phyloP scores from a whole-genome alignment of 2,888 invertebrate genomes.

The Caenorhabditis sp. region DNA sequence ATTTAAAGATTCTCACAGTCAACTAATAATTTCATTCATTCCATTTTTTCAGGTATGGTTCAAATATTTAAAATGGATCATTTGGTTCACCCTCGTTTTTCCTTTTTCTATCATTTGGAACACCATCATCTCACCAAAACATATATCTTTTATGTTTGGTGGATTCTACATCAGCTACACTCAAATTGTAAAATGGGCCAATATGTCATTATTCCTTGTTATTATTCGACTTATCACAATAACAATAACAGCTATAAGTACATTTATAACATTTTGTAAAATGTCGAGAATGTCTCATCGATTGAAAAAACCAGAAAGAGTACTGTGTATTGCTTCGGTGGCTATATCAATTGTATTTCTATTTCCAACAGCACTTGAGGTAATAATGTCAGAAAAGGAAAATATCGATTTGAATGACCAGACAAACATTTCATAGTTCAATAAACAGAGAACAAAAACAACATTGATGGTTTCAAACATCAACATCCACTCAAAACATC shows the following conservation, averaged over 20 bases:
- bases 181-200: constrained; percentile 19
- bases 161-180: constrained; percentile 18
- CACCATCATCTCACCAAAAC: constrained; percentile 21
- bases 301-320: constrained; percentile 14
- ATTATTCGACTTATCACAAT: constrained; percentile 14
- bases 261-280: constrained; percentile 13
- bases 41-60: constrained; percentile 1
- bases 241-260: constrained; percentile 14
- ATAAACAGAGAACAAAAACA: too few species aligned
- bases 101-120: constrained; percentile 33
- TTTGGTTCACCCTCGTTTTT: neutral
- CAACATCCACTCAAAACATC: too few species aligned
- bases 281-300: constrained; percentile 24
- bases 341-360: constrained; percentile 17
- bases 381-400: too few species aligned
- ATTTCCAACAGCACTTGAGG: neutral
- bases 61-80: neutral
- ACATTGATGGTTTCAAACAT: too few species aligned
- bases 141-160: constrained; percentile 13
- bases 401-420: too few species aligned
- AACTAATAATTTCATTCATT: too few species aligned
- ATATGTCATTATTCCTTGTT: constrained; percentile 19
- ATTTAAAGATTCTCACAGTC: too few species aligned
- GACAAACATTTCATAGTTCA: too few species aligned
- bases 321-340: constrained; percentile 21